A percentile compares a stretch with the other conserved stretches of the same genome.
These are phyloP conservation scores for Pimpla rufipes DNA, from an alignment of 2,888 invertebrate species.

Conservation along the genomic window DNA sequence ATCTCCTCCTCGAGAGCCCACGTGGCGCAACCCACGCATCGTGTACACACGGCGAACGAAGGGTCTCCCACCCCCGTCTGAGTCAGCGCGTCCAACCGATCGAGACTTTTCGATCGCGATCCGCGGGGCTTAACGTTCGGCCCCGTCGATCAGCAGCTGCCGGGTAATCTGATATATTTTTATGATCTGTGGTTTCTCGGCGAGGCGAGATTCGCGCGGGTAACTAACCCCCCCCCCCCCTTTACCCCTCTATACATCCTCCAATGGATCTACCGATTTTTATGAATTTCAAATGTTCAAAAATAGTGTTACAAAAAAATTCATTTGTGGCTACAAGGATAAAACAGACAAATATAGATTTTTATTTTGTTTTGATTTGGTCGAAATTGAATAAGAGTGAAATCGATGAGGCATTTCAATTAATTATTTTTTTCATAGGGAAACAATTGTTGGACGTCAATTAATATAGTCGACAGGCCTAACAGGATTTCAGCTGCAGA, in stretches of 20 bases:
- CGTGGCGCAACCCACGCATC: slow-evolving; percentile 38
- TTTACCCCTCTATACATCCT: not conserved
- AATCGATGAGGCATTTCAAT: no score
- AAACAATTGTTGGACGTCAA: no score
- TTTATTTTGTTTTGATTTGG: no score
- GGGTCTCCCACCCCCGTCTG: not conserved
- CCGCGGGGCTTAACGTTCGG: slow-evolving; percentile 14
- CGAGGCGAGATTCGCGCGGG: slow-evolving; percentile 23
- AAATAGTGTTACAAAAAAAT: slow-evolving; percentile 23
- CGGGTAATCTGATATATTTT: slow-evolving; percentile 60
- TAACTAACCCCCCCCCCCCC: slow-evolving; percentile 5
- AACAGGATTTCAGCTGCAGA: not conserved
- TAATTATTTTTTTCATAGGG: no score
- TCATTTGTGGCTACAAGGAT: not conserved
- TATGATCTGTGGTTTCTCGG: slow-evolving; percentile 15
- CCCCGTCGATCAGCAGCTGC: slow-evolving; percentile 55
- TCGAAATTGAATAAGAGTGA: no score
- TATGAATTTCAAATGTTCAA: slow-evolving; percentile 21
- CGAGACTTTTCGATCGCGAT: slow-evolving; percentile 57
- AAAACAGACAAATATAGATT: no score
- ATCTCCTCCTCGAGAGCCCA: slow-evolving; percentile 34
- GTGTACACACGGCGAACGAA: slow-evolving; percentile 8
- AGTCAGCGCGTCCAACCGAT: slow-evolving; percentile 43
- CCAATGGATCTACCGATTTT: slow-evolving; percentile 36
- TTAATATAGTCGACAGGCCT: not conserved